phyloP scores from a whole-genome alignment of 1,140 invertebrate species.

The Apis dorsata region DNA sequence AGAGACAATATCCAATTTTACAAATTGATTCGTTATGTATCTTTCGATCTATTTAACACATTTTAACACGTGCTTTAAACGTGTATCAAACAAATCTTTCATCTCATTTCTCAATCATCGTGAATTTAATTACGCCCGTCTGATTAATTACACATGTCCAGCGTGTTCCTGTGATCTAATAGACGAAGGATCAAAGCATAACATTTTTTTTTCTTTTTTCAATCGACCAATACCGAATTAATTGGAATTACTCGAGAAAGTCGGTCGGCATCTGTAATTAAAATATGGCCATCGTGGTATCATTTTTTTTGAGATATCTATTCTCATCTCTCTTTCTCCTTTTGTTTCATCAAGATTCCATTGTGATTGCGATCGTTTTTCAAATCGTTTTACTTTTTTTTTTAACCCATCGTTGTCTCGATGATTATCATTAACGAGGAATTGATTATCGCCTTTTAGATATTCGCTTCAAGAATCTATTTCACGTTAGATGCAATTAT shows the following conservation, averaged over 20 bases:
- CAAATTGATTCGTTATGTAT: neutral
- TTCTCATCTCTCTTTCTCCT: no score
- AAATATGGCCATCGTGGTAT: conserved; percentile 24
- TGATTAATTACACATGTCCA: conserved; percentile 20
- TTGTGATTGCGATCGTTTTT: conserved; percentile 1
- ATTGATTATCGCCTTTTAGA: neutral
- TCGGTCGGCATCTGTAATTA: conserved; percentile 40
- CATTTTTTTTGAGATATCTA: conserved; percentile 17
- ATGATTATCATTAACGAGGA: conserved; percentile 26
- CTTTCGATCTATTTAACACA: neutral
- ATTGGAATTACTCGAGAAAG: conserved; percentile 37
- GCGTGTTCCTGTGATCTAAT: conserved; percentile 26
- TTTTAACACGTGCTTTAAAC: neutral
- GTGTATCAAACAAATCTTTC: neutral
- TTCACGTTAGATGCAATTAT: conserved; percentile 1
- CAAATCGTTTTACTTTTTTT: conserved; percentile 7
- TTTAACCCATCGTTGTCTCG: conserved; percentile 10
- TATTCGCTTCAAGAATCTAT: neutral
- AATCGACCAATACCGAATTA: conserved; percentile 31
- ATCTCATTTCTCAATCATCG: neutral
- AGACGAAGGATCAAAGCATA: conserved; percentile 28
- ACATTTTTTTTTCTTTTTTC: conserved; percentile 6
- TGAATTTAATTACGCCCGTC: conserved; percentile 30
- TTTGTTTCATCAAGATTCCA: neutral
- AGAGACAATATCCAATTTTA: neutral